phyloP scores from a whole-genome alignment of 1,140 invertebrate species.

The Atta texana region DNA sequence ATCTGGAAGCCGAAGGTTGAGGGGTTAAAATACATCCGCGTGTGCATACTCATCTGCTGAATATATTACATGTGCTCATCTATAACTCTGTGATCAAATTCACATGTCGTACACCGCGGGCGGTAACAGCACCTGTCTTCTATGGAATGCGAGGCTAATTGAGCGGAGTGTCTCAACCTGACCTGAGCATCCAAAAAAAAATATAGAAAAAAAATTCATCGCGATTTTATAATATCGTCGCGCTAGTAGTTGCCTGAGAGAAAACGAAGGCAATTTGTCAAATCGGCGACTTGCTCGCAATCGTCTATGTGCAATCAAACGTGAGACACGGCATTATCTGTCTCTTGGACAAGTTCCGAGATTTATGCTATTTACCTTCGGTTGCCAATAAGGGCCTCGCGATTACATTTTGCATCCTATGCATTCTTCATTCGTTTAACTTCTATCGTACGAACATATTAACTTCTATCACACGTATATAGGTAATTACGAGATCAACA shows the following conservation, averaged over 20 bases:
- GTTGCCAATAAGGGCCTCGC: constrained; percentile 15
- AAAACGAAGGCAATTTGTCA: constrained; percentile 56
- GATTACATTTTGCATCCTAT: constrained; percentile 21
- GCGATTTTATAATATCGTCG: constrained; percentile 55
- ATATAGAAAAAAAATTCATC: background rate
- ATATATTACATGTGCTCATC: constrained; percentile 48
- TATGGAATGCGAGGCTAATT: constrained; percentile 81
- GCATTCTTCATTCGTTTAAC: background rate
- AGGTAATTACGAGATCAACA: constrained; percentile 12
- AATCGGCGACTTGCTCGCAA: constrained; percentile 47
- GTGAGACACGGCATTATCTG: constrained; percentile 25
- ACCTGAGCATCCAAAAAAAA: background rate
- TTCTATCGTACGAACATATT: background rate
- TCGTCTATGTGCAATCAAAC: constrained; percentile 29
- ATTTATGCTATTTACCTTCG: constrained; percentile 52
- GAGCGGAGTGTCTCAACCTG: constrained; percentile 71
- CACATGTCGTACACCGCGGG: constrained; percentile 78
- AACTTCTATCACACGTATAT: background rate
- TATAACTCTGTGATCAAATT: constrained; percentile 77
- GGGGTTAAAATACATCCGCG: constrained; percentile 28
- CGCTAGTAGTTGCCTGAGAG: constrained; percentile 27
- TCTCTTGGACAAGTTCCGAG: constrained; percentile 37
- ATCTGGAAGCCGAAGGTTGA: constrained; percentile 36
- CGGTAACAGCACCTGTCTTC: constrained; percentile 73
- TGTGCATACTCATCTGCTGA: background rate